phyloP scores from a whole-genome alignment of 2,888 invertebrate species.

The Druceiella hillmani region DNA sequence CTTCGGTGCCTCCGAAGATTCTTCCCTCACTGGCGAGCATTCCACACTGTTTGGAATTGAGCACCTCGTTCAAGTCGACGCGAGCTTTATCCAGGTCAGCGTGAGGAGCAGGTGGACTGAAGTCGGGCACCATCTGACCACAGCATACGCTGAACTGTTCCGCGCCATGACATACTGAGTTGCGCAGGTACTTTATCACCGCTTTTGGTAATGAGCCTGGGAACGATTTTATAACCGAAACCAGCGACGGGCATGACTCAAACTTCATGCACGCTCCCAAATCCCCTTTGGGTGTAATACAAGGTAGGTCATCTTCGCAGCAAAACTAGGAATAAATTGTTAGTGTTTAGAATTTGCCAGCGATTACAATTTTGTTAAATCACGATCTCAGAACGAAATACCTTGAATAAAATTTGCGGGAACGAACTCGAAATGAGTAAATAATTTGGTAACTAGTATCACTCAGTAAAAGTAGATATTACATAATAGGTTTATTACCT shows the following conservation, averaged over 20 bases:
- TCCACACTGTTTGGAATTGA: conserved; percentile 12
- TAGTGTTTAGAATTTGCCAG: no score
- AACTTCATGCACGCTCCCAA: conserved; percentile 27
- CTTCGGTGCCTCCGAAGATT: conserved; percentile 34
- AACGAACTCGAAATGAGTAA: no score
- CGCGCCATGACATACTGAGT: conserved; percentile 28
- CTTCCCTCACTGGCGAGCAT: conserved; percentile 4
- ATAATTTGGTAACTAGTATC: no score
- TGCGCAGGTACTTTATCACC: conserved; percentile 16
- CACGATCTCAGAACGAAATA: no score
- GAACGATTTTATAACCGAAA: conserved; percentile 6
- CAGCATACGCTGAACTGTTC: conserved; percentile 35
- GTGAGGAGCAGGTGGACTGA: conserved; percentile 19
- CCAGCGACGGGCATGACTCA: conserved; percentile 25
- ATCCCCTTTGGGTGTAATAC: conserved; percentile 27
- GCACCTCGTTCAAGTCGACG: no score
- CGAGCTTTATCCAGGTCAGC: no score
- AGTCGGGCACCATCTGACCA: conserved; percentile 22
- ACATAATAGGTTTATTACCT: no score
- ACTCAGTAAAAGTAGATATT: no score
- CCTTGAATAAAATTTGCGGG: no score
- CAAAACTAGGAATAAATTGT: conserved; percentile 4
- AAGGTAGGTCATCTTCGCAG: conserved; percentile 17
- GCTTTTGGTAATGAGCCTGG: conserved; percentile 5
- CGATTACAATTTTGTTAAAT: no score